Evolutionary conservation across 2,888 invertebrate species (phyloP).

Genomic region (Brachyptera risi): DNA sequence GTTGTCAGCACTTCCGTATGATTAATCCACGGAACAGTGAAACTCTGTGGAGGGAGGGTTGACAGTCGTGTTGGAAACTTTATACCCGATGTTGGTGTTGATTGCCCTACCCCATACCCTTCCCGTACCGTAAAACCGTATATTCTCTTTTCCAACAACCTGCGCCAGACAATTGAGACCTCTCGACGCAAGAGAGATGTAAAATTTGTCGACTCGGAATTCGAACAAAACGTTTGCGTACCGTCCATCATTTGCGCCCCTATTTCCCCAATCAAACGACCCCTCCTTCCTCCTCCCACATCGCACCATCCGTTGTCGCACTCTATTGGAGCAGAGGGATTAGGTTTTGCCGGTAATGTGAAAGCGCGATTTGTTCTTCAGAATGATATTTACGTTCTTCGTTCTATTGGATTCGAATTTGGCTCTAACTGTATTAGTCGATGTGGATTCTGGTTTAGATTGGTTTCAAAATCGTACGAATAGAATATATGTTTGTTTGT

Average conservation of each 20-base stretch:
- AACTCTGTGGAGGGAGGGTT: no score
- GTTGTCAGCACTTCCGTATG: constrained; percentile 12
- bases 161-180: no score
- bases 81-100: constrained; percentile 10
- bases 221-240: constrained; percentile 9
- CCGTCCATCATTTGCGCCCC: neutral
- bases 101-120: constrained; percentile 5
- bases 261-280: neutral
- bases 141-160: no score
- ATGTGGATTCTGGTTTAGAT: no score
- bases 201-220: constrained; percentile 13
- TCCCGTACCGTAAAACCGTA: no score
- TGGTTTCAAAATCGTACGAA: no score
- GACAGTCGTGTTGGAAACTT: constrained; percentile 8
- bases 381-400: neutral
- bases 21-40: no score
- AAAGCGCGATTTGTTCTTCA: neutral
- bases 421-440: no score
- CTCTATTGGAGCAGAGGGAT: neutral
- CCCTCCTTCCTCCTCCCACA: neutral
- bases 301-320: neutral
- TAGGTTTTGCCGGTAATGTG: neutral
- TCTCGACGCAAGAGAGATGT: neutral
- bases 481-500: no score
- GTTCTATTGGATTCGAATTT: no score